Evolutionary conservation across 2,797 vertebrate species (phyloP).

Genomic region (Serranus cabrilla): DNA sequence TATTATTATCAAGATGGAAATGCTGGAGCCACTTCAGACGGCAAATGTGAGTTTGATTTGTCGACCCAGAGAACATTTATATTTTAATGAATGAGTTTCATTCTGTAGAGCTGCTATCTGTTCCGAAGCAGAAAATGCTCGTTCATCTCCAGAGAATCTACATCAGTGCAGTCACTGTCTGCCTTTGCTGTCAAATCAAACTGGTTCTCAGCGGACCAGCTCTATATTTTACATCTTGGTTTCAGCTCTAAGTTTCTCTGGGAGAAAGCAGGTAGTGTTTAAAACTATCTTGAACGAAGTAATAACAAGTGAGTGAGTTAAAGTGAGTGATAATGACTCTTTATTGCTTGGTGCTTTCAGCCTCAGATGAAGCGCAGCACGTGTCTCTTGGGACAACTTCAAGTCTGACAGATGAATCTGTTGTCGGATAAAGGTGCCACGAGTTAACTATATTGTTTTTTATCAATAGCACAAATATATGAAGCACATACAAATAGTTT

Average conservation of each 20-base stretch:
- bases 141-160: constrained; percentile 36
- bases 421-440: constrained; percentile 16
- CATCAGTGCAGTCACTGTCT: constrained; percentile 39
- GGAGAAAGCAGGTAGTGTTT: constrained; percentile 29
- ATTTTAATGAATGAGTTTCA: constrained; percentile 55
- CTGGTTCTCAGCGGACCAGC: constrained; percentile 33
- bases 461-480: neutral
- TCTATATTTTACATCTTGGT: constrained; percentile 21
- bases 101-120: constrained; percentile 32
- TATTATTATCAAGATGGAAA: constrained; percentile 49
- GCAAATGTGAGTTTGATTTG: constrained; percentile 44
- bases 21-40: constrained; percentile 31
- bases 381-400: neutral
- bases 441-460: neutral
- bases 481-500: constrained; percentile 15
- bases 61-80: constrained; percentile 49
- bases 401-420: constrained; percentile 10
- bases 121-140: constrained; percentile 31
- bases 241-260: constrained; percentile 31
- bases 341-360: constrained; percentile 30
- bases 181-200: constrained; percentile 48
- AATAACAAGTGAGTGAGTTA: constrained; percentile 25
- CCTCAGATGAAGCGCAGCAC: constrained; percentile 3
- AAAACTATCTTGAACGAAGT: constrained; percentile 30
- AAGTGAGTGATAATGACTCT: constrained; percentile 27